Conservation (phyloP, 2,888 invertebrate genomes). For the Philereme transversata region DNA sequence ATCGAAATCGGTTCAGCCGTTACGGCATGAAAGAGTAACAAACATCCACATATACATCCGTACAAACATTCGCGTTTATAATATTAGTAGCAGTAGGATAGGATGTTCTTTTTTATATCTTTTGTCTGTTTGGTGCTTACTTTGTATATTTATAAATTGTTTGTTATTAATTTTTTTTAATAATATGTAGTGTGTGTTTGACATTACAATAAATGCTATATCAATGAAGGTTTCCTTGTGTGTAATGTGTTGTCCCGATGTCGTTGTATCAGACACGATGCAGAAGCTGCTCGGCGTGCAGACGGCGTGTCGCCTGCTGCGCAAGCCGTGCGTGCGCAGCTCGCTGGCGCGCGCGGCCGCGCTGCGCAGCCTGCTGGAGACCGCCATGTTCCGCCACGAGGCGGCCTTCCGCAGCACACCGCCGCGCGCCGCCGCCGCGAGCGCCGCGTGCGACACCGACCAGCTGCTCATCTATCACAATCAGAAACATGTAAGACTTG, state of each 20-base stretch:
- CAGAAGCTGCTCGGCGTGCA: conserved; percentile 86
- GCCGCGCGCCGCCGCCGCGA: conserved; percentile 65
- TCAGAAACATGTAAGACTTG: conserved; percentile 87
- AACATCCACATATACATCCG: too few species aligned
- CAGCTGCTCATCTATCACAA: conserved; percentile 86
- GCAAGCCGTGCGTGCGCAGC: conserved; percentile 86
- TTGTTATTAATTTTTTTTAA: too few species aligned
- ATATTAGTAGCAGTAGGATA: too few species aligned
- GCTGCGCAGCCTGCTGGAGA: conserved; percentile 88
- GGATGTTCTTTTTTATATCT: too few species aligned
- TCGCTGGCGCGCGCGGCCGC: conserved; percentile 89
- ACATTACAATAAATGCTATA: too few species aligned
- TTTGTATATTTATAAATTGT: too few species aligned
- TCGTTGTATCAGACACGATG: conserved; percentile 77
- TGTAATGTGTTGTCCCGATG: not conserved
- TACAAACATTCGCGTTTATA: too few species aligned
- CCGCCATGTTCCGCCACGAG: conserved; percentile 88
- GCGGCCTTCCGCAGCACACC: conserved; percentile 86
- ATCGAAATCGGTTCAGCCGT: too few species aligned
- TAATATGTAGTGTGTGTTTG: too few species aligned
- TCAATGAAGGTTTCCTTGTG: too few species aligned
- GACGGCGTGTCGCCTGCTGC: conserved; percentile 85
- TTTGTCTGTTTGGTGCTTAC: too few species aligned
- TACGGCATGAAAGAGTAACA: too few species aligned
- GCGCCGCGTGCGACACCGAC: conserved; percentile 56